phyloP scores from a whole-genome alignment of 2,888 invertebrate genomes.

The Aproaerema taeniolella region DNA sequence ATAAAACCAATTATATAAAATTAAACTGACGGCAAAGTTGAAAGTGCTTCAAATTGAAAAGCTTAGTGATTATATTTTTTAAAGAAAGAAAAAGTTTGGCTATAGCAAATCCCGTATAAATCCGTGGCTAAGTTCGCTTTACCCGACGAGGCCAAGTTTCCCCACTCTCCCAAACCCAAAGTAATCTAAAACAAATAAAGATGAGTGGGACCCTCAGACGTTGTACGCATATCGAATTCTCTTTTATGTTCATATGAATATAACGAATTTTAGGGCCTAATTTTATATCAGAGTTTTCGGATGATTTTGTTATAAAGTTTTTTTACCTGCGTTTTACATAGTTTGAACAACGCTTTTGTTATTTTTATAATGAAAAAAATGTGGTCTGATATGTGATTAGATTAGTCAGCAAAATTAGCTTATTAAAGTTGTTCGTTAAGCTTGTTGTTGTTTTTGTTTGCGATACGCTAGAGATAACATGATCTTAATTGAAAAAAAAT shows the following conservation, averaged over 20 bases:
- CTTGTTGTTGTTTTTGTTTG: too few species aligned
- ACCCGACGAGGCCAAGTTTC: slow-evolving; percentile 42
- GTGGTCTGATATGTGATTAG: too few species aligned
- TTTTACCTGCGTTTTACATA: too few species aligned
- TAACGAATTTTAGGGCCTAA: slow-evolving; percentile 48
- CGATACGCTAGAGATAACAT: too few species aligned
- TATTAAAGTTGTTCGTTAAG: too few species aligned
- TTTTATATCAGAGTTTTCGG: slow-evolving; percentile 25
- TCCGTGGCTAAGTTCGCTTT: slow-evolving; percentile 42
- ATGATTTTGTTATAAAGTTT: too few species aligned
- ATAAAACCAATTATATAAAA: too few species aligned
- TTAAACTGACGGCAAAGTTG: too few species aligned
- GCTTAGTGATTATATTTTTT: slow-evolving; percentile 51
- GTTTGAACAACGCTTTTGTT: too few species aligned
- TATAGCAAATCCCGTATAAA: slow-evolving; percentile 48
- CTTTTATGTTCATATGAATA: slow-evolving; percentile 57
- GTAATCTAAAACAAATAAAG: slow-evolving; percentile 74
- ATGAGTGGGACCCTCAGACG: slow-evolving; percentile 60
- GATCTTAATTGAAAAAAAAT: too few species aligned
- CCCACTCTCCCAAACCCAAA: slow-evolving; percentile 43
- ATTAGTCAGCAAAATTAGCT: too few species aligned
- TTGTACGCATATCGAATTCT: slow-evolving; percentile 58
- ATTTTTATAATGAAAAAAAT: too few species aligned
- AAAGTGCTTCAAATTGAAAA: slow-evolving; percentile 48
- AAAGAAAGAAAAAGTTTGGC: slow-evolving; percentile 41